Evolutionary conservation across 2,797 vertebrate genomes (phyloP).

Genomic region (Triplophysa yarkandensis): DNA sequence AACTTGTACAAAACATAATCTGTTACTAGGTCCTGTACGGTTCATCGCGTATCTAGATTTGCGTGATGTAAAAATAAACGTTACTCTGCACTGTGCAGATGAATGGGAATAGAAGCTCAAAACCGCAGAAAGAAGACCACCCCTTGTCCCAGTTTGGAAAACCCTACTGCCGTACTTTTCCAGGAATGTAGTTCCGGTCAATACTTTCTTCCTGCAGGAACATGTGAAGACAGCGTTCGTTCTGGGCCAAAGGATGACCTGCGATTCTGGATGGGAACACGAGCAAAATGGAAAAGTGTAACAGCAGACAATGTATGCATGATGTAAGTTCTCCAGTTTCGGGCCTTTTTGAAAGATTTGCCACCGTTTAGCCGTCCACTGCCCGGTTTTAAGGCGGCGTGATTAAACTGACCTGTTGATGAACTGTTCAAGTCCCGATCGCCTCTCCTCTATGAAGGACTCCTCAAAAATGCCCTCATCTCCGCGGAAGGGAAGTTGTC

Average conservation of each 20-base stretch:
- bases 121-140: conserved; percentile 64
- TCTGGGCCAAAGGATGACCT: conserved; percentile 98
- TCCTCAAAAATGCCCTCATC: conserved; percentile 98
- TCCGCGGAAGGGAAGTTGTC: conserved; percentile 94
- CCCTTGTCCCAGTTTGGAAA: conserved; percentile 53
- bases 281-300: not conserved
- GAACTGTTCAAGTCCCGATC: conserved; percentile 95
- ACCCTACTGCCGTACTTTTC: conserved; percentile 97
- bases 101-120: conserved; percentile 49
- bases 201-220: conserved; percentile 98
- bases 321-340: not conserved
- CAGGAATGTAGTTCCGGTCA: conserved; percentile 93
- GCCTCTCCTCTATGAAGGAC: conserved; percentile 95
- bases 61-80: conserved; percentile 78
- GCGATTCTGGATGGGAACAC: conserved; percentile 84
- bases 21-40: conserved; percentile 44
- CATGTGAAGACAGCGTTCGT: conserved; percentile 99
- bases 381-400: too few relatives aligned
- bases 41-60: conserved; percentile 45
- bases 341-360: too few relatives aligned
- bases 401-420: conserved; percentile 96
- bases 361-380: too few relatives aligned
- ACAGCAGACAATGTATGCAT: not conserved
- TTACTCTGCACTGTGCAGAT: conserved; percentile 77
- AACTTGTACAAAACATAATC: conserved; percentile 53